Base-by-base conservation (phyloP, 1,140 invertebrate species). In the Listronotus oregonensis region DNA sequence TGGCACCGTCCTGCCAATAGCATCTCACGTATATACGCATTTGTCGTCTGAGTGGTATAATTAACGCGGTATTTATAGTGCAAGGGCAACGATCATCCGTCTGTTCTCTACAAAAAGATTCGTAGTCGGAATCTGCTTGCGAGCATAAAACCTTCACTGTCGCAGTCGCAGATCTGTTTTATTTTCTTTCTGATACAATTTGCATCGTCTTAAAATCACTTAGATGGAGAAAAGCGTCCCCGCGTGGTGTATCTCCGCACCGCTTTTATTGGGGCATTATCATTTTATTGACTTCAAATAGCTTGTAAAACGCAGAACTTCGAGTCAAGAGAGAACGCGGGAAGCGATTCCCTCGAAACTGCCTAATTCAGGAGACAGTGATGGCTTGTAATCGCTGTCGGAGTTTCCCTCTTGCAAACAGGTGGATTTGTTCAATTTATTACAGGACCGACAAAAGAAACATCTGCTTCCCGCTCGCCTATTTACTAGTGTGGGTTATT, bases 201-300 rank as follows among this genome's bases (percentile, higher is more conserved):
- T 78, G 77, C 77, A 78, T 78, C 74, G 75, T 71, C 74, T 73
- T 71, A 72, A 72, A 77, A 77, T 77, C 76, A 77, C 76, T 77
- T 77, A 74, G 71, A 66, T 69, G 57, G 54, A 67, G 66, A 62
- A 68, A 62, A 64, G 57, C 68, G 71, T 72, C 68, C 56, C 66
- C 43, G 67, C 59, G 67, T 61, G 64, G 67, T 68, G 71, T 70
- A 55, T 71, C 71, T 64, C 67, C 68, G 68, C 71, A 71, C 62
- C 73, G 72, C 75, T 77, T 79, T 79, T 79, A 79, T 79, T 80
- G 77, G 76, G 70, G 73, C 77, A 80, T 80, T 79, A 79, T 79
- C 79, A 79, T 80, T 80, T 79, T 79, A 80, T 79, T 77, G 79
- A 80, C 79, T 80, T 75, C 75, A 78, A 80, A 80, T 79, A 76